Evolutionary conservation across 2,797 vertebrate genomes (phyloP), one percentile per base, ranked within the genome.

Genomic region (Gymnothorax javanicus): DNA sequence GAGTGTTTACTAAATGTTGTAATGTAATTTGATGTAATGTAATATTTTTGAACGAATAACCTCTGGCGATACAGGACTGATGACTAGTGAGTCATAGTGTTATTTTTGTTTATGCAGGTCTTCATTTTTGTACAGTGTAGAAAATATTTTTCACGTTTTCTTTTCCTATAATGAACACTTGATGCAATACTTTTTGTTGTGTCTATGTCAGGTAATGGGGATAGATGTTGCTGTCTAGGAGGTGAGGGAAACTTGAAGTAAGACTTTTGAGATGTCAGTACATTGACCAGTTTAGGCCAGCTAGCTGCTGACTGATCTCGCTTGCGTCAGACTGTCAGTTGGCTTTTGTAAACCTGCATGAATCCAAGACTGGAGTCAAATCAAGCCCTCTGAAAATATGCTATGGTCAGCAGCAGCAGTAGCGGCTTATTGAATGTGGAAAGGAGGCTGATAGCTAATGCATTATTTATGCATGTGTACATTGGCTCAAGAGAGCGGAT

Each of bases 391-490:
- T 54, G 50, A 56, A 54, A 79, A 79, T 52, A 17, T 54, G 75
- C 75, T 79, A 33, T 23, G 20, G 15, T 79, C 25, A 59, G 59
- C 25, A 83, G 58, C 23, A 33, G 25, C 25, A 59, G 59, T 13
- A 60, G 58, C 23, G 17, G 25, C n/a, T 83, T 43, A 73, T 13
- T 57, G 67, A 57, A 9, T 71, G 7, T 69, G 67, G 23, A 85
- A 9, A 43, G 25, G n/a, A 52, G 52, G 11, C 62, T 3, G 52
- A 84, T 33, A 71, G 20, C 27, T 56, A n/a, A 71, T 85, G 84
- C 84, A 85, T 85, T 85, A 85, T 85, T 71, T 13, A 85, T 85
- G 43, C 67, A 56, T 27, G 54, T 54, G 62, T 69, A 50, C 12
- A 2, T 64, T 73, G 8, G 33, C 84, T 54, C 13, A 11, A n/a